phyloP scores from a whole-genome alignment of 2,113 vertebrate genomes.

The Ondatra zibethicus region DNA sequence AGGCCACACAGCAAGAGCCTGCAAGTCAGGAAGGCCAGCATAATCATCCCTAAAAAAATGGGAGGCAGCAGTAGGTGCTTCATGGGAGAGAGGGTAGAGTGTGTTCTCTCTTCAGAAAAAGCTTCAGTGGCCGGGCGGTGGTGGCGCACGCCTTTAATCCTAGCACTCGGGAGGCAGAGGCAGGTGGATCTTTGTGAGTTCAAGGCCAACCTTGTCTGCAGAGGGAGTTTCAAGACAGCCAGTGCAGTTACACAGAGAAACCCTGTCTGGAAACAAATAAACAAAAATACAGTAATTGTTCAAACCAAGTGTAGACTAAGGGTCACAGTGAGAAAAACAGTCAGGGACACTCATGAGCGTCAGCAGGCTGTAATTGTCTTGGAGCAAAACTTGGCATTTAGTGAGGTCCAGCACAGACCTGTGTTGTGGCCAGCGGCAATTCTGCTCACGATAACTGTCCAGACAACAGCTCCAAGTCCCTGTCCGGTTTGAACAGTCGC shows the following conservation, averaged over 20 bases:
- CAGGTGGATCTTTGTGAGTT: too few species aligned
- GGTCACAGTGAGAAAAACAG: not conserved
- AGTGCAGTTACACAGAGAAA: too few species aligned
- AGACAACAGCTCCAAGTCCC: fast-evolving
- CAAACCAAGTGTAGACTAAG: fast-evolving
- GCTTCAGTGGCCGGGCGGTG: not conserved
- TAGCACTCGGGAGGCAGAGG: too few species aligned
- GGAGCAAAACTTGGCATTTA: fast-evolving
- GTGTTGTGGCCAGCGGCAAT: not conserved
- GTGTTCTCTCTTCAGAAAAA: fast-evolving
- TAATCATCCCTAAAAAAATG: not conserved
- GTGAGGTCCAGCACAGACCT: too few species aligned
- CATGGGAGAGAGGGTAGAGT: fast-evolving
- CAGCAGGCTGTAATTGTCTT: too few species aligned
- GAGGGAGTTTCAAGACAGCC: too few species aligned
- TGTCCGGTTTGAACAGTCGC: fast-evolving
- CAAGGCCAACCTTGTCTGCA: too few species aligned
- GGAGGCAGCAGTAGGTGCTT: fast-evolving
- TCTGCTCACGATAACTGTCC: fast-evolving
- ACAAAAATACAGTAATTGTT: not conserved
- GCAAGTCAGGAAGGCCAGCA: not conserved
- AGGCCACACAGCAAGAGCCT: not conserved
- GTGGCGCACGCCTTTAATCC: not conserved
- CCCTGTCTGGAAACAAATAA: too few species aligned
- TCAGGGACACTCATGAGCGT: too few species aligned